Conservation (phyloP, 2,888 invertebrate genomes). For the Drosophila infuscata region DNA sequence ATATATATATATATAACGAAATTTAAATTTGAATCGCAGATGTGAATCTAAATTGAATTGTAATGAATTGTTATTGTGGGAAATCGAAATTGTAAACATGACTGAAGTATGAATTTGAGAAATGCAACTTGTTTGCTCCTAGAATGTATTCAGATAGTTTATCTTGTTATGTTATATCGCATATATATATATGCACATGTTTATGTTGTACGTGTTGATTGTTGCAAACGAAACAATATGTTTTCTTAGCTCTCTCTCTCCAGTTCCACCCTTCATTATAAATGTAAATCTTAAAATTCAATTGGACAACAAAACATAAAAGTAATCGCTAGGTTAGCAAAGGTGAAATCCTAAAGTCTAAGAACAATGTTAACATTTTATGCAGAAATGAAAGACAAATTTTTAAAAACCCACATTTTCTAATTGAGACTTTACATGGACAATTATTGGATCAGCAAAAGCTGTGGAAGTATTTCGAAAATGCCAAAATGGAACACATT, state of each 20-base stretch:
- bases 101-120: conserved; percentile 35
- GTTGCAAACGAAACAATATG: conserved; percentile 3
- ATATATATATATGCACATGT: conserved; percentile 14
- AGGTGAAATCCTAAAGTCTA: conserved; percentile 78
- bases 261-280: not conserved
- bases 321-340: conserved; percentile 35
- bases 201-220: conserved; percentile 23
- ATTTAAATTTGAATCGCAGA: not conserved
- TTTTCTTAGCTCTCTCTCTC: not conserved
- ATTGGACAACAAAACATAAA: not conserved
- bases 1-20: conserved; percentile 18
- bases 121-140: conserved; percentile 36
- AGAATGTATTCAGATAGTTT: conserved; percentile 28
- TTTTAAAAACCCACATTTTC: conserved; percentile 44
- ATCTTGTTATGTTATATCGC: conserved; percentile 25
- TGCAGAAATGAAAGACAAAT: conserved; percentile 39
- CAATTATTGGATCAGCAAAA: conserved; percentile 37
- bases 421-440: conserved; percentile 54
- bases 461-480: conserved; percentile 16
- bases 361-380: conserved; percentile 80
- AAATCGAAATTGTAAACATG: conserved; percentile 23
- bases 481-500: conserved; percentile 15
- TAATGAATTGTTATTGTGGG: not conserved
- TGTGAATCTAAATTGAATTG: not conserved
- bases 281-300: not conserved